Percentiles rank a stretch among this genome's conserved stretches.
Conservation (phyloP, 2,113 vertebrate genomes). For the Gavialis gangeticus region DNA sequence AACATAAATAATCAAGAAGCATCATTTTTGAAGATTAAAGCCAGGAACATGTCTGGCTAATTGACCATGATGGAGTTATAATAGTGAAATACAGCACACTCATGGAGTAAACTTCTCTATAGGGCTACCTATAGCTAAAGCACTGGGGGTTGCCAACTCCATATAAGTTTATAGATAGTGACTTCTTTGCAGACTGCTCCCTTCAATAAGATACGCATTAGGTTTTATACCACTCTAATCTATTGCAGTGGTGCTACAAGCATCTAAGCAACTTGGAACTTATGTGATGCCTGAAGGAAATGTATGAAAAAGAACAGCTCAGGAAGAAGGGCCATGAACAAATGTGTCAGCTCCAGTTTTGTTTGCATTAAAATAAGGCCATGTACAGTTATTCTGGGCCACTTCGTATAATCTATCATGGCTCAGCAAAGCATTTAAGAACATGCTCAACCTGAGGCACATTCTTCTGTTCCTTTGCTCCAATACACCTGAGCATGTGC, state of each 20-base stretch:
- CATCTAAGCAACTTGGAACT: conserved; percentile 4
- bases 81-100: conserved; percentile 82
- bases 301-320: background rate
- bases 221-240: conserved; percentile 57
- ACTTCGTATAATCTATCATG: background rate
- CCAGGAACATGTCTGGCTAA: conserved; percentile 82
- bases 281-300: background rate
- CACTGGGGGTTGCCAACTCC: conserved; percentile 55
- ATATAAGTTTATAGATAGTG: conserved; percentile 60
- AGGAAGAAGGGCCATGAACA: background rate
- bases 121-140: conserved; percentile 59
- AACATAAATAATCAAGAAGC: conserved; percentile 87
- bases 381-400: background rate
- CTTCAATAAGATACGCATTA: conserved; percentile 69
- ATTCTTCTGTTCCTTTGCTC: background rate
- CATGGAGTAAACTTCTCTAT: conserved; percentile 70
- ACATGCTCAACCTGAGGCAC: background rate
- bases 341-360: background rate
- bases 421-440: background rate
- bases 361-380: background rate
- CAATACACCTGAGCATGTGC: background rate
- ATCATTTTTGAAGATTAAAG: conserved; percentile 85
- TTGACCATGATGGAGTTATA: conserved; percentile 87
- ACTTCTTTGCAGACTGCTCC: conserved; percentile 14
- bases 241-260: conserved; percentile 13